Percentiles rank a stretch among this genome's conserved stretches.
Evolutionary conservation across 2,113 vertebrate genomes (phyloP).

Genomic region (Petrocephalus zakoni): DNA sequence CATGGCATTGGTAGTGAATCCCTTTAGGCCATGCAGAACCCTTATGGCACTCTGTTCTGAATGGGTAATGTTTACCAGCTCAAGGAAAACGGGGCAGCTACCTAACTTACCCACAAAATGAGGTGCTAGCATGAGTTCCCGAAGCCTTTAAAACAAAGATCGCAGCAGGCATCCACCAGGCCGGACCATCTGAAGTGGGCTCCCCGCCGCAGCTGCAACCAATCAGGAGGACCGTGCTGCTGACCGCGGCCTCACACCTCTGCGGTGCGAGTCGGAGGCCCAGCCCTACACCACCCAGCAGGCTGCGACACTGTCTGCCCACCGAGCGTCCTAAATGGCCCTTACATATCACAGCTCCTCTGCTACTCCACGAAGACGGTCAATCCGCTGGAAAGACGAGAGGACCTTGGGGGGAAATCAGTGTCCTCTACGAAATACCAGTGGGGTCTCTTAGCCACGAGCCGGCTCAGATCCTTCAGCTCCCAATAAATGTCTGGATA

Average conservation of each 20-base stretch:
- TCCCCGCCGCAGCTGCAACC: conserved; percentile 33
- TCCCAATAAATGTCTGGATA: conserved; percentile 31
- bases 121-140: conserved; percentile 17
- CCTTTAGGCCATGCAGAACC: neutral
- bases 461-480: conserved; percentile 36
- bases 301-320: conserved; percentile 12
- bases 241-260: conserved; percentile 29
- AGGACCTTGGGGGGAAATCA: neutral
- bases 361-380: conserved; percentile 20
- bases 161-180: conserved; percentile 28
- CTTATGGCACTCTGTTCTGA: neutral
- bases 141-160: conserved; percentile 21
- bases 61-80: conserved; percentile 29
- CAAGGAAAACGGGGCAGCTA: neutral
- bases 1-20: neutral
- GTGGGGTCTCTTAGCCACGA: conserved; percentile 23
- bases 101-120: conserved; percentile 26
- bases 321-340: conserved; percentile 19
- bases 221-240: conserved; percentile 27
- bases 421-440: conserved; percentile 18
- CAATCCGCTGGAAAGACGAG: neutral
- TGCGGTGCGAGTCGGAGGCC: neutral
- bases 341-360: neutral
- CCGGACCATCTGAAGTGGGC: conserved; percentile 15
- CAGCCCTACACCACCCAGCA: conserved; percentile 34